phyloP scores from a whole-genome alignment of 23 tunicate genomes.

The Trididemnum clinides region DNA sequence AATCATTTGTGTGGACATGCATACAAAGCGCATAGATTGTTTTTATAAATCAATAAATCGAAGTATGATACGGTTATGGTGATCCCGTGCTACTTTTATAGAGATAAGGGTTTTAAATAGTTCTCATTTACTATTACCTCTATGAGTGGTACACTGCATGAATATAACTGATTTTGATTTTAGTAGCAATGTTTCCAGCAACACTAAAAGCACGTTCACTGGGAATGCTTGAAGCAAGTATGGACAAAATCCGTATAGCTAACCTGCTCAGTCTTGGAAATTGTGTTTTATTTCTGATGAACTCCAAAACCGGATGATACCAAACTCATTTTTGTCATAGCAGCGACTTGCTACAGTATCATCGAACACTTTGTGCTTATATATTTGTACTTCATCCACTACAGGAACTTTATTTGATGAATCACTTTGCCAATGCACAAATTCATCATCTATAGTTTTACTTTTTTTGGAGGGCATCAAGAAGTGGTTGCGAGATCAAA shows the following conservation, averaged over 20 bases:
- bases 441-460: not conserved
- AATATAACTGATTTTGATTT: too few relatives aligned
- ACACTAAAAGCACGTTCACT: conserved; percentile 8
- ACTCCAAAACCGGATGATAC: not conserved
- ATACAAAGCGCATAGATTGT: too few relatives aligned
- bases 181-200: not conserved
- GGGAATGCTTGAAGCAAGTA: not conserved
- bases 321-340: not conserved
- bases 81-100: too few relatives aligned
- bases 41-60: too few relatives aligned
- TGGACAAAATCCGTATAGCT: not conserved
- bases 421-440: conserved; percentile 5
- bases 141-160: too few relatives aligned
- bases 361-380: not conserved
- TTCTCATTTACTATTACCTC: too few relatives aligned
- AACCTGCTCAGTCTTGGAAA: not conserved
- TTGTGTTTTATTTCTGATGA: not conserved
- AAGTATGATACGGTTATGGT: too few relatives aligned
- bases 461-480: not conserved
- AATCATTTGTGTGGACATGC: too few relatives aligned
- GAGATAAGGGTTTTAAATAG: too few relatives aligned
- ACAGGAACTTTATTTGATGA: not conserved
- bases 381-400: not conserved
- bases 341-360: not conserved
- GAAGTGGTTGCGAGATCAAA: not conserved